A percentile compares a stretch with the other conserved stretches of the same genome.
phyloP scores from a whole-genome alignment of 2,113 vertebrate genomes.

The Vidua macroura region DNA sequence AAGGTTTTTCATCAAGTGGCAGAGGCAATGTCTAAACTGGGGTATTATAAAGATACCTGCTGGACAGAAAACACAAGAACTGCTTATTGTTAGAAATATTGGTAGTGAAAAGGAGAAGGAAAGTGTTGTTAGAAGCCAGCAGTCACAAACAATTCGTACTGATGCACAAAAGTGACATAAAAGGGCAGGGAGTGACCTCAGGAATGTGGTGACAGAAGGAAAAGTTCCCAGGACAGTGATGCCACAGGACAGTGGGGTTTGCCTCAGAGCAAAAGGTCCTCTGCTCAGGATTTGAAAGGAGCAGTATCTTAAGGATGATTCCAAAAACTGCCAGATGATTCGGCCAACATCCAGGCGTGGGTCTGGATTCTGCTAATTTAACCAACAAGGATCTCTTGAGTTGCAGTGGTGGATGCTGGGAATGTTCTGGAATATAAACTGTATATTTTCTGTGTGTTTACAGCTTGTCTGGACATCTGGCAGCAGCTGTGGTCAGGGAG shows the following conservation, averaged over 20 bases:
- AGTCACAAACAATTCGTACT: neutral
- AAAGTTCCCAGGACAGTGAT: neutral
- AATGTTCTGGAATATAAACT: neutral
- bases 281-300: fast-evolving
- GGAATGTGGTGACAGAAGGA: neutral
- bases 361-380: neutral
- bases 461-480: neutral
- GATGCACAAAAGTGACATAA: neutral
- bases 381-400: neutral
- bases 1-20: neutral
- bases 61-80: neutral
- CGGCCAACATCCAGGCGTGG: neutral
- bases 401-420: neutral
- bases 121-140: neutral
- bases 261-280: neutral
- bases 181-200: neutral
- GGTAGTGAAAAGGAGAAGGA: neutral
- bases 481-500: neutral
- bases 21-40: neutral
- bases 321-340: neutral
- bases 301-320: neutral
- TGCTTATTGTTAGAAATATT: neutral
- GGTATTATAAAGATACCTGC: neutral
- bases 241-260: neutral
- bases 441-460: neutral